Evolutionary conservation across 2,113 vertebrate species (phyloP), one percentile per base, ranked within the genome.

Genomic region (Rhinolophus ferrumequinum): DNA sequence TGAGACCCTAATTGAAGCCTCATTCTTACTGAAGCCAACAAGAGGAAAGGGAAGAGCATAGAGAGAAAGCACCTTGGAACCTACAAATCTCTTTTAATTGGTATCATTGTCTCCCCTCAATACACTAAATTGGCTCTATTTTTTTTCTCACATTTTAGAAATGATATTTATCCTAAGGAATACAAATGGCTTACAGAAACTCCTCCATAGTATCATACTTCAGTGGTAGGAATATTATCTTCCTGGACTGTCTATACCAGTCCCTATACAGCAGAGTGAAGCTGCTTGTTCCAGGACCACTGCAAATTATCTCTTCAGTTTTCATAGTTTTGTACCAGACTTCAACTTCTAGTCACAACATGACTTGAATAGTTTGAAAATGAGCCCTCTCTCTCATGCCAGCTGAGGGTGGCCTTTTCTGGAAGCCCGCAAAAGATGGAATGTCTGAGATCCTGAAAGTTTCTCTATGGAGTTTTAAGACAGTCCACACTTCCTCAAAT

Each of bases 311-410:
- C 75, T 69, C 47, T 80, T 88, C 6, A 47, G n/a, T 89, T 95
- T 94, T 92, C 87, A 92, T 77, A 60, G 66, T 95, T 96, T 97
- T 96, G 69, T 67, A 97, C 93, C 86, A 97, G 93, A 89, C 91
- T 94, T 97, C 79, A 92, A 95, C 92, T 94, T 97, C 86, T 84
- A 97, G 95, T 97, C 88, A 96, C 96, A 98, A 96, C 95, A 97
- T 90, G 93, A 95, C 93, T 97, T 81, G 86, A 96, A 97, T 92
- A 90, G 83, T 97, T 97, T 96, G 79, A 96, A 98, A 95, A 96
- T 52, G 67, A 95, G 86, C 64, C 64, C n/a, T 93, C n/a, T 92
- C 19, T 67, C 38, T 38, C 52, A 47, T 96, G 97, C 93, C 96
- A 94, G 79, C 83, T 87, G 93, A 97, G 95, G 83, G 96, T 97